Conservation (phyloP, 1,140 invertebrate species). For the Drosophila oshimai region DNA sequence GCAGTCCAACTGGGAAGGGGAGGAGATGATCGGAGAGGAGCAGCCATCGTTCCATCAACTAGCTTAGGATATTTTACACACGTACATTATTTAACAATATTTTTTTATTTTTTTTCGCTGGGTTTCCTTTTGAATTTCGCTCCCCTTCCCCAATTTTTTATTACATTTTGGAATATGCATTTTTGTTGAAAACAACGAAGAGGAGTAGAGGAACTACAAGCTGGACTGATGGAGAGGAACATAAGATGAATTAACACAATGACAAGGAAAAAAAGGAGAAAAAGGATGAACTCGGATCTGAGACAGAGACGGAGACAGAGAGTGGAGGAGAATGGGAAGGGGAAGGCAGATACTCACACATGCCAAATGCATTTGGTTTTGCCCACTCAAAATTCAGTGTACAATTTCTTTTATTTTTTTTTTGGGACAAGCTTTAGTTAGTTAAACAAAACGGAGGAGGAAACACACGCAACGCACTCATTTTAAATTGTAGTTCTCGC, state of each 20-base stretch:
- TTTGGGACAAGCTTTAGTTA: neutral
- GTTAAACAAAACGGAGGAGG: neutral
- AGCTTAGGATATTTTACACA: neutral
- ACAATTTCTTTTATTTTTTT: neutral
- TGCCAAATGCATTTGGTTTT: constrained; percentile 8
- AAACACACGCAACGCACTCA: neutral
- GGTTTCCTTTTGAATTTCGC: neutral
- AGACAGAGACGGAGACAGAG: neutral
- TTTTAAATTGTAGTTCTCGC: constrained; percentile 5
- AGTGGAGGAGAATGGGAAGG: neutral
- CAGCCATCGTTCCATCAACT: constrained; percentile 14
- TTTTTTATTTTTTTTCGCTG: neutral
- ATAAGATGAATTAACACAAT: too few species aligned
- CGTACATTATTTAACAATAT: constrained; percentile 4
- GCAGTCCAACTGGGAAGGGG: neutral
- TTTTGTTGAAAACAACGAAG: neutral
- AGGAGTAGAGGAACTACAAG: neutral
- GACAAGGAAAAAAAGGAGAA: too few species aligned
- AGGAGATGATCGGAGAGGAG: neutral
- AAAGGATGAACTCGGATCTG: neutral
- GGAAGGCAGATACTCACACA: neutral
- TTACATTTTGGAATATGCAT: neutral
- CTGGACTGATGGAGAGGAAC: neutral
- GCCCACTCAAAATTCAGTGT: constrained; percentile 7
- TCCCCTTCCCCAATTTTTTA: neutral